phyloP scores from a whole-genome alignment of 1,140 invertebrate species.

The Pachyrhynchus sulphureomaculatus region DNA sequence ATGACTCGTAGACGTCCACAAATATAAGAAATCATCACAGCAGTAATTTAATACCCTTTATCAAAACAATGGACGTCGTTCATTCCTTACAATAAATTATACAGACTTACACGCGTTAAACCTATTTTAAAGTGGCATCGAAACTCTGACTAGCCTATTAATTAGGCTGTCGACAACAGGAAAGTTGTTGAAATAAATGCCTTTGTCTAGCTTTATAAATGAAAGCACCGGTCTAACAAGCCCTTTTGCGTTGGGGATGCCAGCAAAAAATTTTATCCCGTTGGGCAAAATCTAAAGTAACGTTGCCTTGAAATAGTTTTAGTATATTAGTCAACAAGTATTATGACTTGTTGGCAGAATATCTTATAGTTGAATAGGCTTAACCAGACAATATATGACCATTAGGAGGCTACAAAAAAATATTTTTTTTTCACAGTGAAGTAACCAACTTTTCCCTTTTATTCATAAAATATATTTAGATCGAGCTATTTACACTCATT shows the following conservation, averaged over 20 bases:
- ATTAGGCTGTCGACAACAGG: conserved; percentile 32
- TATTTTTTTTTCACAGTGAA: too few relatives aligned
- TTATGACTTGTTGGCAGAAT: conserved; percentile 15
- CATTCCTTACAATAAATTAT: too few relatives aligned
- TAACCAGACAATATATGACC: too few relatives aligned
- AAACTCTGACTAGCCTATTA: conserved; percentile 31
- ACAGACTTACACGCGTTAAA: not conserved
- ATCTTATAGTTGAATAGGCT: too few relatives aligned
- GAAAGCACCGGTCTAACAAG: conserved; percentile 24
- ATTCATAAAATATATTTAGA: too few relatives aligned
- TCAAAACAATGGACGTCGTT: too few relatives aligned
- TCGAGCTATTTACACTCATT: too few relatives aligned
- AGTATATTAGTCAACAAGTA: conserved; percentile 9
- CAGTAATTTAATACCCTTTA: too few relatives aligned
- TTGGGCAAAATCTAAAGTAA: conserved; percentile 1
- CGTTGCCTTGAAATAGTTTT: conserved; percentile 21
- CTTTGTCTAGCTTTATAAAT: conserved; percentile 32
- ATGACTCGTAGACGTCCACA: too few relatives aligned
- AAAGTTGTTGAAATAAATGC: conserved; percentile 28
- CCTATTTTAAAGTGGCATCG: conserved; percentile 25
- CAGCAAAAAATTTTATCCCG: conserved; percentile 18
- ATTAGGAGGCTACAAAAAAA: too few relatives aligned
- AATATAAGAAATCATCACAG: too few relatives aligned
- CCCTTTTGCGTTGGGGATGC: conserved; percentile 18
- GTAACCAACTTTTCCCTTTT: too few relatives aligned